Conservation (phyloP, 1,140 invertebrate genomes). For the Globodera ellingtonae region DNA sequence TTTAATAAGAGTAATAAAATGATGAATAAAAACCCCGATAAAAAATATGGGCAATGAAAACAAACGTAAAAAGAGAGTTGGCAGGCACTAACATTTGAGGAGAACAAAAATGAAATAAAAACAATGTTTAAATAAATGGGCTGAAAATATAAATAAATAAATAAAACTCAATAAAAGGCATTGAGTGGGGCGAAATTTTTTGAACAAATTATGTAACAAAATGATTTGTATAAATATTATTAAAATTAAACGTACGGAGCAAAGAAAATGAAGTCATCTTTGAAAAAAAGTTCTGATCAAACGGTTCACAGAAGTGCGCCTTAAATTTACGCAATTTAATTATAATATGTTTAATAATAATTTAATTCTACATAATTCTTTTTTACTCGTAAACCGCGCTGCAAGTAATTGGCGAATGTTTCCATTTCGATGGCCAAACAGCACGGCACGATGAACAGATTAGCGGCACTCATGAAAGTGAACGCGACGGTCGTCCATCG, state of each 20-base stretch:
- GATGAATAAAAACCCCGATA: too few species aligned
- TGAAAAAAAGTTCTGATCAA: background rate
- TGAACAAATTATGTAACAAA: too few species aligned
- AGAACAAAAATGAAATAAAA: too few species aligned
- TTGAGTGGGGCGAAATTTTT: too few species aligned
- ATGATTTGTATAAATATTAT: background rate
- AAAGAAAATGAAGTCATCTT: background rate
- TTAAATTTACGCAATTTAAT: background rate
- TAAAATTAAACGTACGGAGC: background rate
- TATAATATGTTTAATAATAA: background rate
- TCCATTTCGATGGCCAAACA: conserved; percentile 14
- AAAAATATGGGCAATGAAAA: too few species aligned
- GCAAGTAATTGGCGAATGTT: conserved; percentile 1
- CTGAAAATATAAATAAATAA: too few species aligned
- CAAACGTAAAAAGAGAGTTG: too few species aligned
- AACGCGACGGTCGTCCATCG: conserved; percentile 1
- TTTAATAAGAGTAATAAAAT: too few species aligned
- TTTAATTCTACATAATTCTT: background rate
- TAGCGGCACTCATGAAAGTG: conserved; percentile 8
- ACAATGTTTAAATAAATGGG: too few species aligned
- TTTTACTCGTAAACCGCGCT: background rate
- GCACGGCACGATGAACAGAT: conserved; percentile 11
- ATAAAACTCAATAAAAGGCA: too few species aligned
- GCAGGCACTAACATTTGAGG: too few species aligned
- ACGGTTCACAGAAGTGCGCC: background rate